A percentile compares a stretch with the other conserved stretches of the same genome.
Evolutionary conservation across 1,140 invertebrate genomes (phyloP).

Genomic region (Sinonovacula constricta): DNA sequence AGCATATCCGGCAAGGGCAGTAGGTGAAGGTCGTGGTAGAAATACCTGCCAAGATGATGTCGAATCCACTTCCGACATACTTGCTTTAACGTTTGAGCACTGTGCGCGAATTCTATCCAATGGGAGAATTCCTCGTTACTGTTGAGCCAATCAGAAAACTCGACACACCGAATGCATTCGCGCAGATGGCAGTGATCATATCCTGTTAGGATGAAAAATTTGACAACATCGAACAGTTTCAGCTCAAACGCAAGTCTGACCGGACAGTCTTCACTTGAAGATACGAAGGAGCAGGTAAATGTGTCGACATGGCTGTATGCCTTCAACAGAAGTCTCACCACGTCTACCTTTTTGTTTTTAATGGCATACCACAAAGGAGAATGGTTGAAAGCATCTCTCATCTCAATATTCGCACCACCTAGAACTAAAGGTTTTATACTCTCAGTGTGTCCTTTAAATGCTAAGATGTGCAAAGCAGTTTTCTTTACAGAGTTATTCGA

Average conservation of each 20-base stretch:
- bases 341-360: conserved; percentile 59
- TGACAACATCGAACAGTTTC: conserved; percentile 54
- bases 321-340: conserved; percentile 64
- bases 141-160: conserved; percentile 42
- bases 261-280: conserved; percentile 54
- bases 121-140: conserved; percentile 39
- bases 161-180: conserved; percentile 36
- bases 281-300: conserved; percentile 33
- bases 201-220: conserved; percentile 66
- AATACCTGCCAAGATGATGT: conserved; percentile 57
- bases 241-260: conserved; percentile 53
- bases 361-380: conserved; percentile 72
- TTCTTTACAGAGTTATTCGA: conserved; percentile 55
- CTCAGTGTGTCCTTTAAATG: conserved; percentile 70
- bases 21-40: conserved; percentile 57
- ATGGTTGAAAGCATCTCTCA: conserved; percentile 52
- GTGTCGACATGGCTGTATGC: conserved; percentile 66
- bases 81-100: conserved; percentile 59
- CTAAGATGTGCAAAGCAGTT: conserved; percentile 69
- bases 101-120: conserved; percentile 57
- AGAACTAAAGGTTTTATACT: conserved; percentile 62
- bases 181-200: conserved; percentile 62
- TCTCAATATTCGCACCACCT: conserved; percentile 64
- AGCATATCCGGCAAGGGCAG: conserved; percentile 61
- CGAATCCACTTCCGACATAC: conserved; percentile 65